Base-by-base conservation (phyloP, 2,797 vertebrate genomes). In the Saxicola maurus region DNA sequence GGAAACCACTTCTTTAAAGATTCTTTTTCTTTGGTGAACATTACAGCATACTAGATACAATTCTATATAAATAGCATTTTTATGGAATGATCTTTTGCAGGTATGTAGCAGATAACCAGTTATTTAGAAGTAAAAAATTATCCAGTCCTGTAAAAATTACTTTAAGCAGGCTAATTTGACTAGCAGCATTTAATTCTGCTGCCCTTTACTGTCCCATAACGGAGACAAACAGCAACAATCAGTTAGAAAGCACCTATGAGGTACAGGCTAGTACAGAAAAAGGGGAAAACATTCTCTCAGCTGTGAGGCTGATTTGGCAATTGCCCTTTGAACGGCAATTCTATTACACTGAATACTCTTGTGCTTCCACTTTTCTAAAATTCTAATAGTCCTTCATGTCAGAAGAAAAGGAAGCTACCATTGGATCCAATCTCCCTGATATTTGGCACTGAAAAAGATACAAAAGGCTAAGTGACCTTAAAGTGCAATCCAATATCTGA, bases 391-490 rank as follows among this genome's bases (percentile, higher is more conserved):
- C 30, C 42, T 27, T 62, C 17, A 13, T 1, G 14, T 59, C 62
- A 69, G 38, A 72, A 9, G 24, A 17, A 87, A 81, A 46, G 38
- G 35, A 56, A 87, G 23, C 11, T 43, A 67, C 57, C 38, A 33
- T 1, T 57, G 33, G 28, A 68, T 33, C 25, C 0, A 2, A 13
- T 64, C 45, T 82, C 45, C 12, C 28, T 73, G 25, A 62, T 33
- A 15, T 87, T 15, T 55, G 75, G 67, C 57, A 68, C 43, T 31
- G 31, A 59, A 68, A 67, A 60, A 69, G 23, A 43, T 35, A 77
- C 43, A 88, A 72, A 77, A 88, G 62, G 45, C 46, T 80, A 85
- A 80, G 25, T 59, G 64, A 65, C 35, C 52, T 73, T 45, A 57
- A 65, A 43, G 5, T 18, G 10, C 15, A 91, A 48, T 5, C 27